These are phyloP conservation scores for Phorcus lineatus DNA, from an alignment of 2,888 invertebrate genomes.

Conservation along the genomic window DNA sequence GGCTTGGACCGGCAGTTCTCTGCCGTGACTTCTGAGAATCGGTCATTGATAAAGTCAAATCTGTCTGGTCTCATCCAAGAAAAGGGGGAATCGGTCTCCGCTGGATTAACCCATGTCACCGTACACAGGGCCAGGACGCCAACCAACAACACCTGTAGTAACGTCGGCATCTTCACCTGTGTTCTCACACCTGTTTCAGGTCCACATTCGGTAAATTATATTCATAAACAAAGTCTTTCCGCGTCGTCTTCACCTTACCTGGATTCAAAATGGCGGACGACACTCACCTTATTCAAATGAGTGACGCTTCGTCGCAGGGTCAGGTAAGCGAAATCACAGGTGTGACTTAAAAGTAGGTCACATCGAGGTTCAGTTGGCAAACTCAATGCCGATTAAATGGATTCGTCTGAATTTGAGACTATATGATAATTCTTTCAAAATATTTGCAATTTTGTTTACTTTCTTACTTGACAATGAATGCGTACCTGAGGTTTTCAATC, in stretches of 20 bases:
- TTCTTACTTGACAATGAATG: not conserved
- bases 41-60: constrained; percentile 90
- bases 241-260: constrained; percentile 35
- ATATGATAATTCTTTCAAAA: not conserved
- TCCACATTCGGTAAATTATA: not conserved
- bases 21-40: constrained; percentile 87
- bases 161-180: constrained; percentile 24
- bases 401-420: not conserved
- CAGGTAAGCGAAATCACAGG: constrained; percentile 43
- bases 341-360: constrained; percentile 33
- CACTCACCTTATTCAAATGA: constrained; percentile 52
- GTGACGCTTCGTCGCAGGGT: constrained; percentile 42
- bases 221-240: constrained; percentile 19
- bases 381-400: not conserved
- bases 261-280: constrained; percentile 61
- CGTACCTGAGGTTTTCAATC: not conserved
- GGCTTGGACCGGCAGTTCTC: constrained; percentile 95
- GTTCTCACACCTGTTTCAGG: not conserved
- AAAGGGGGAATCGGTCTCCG: constrained; percentile 54
- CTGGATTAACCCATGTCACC: constrained; percentile 35
- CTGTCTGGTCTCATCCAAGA: constrained; percentile 94
- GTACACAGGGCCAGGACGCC: constrained; percentile 44
- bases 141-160: not conserved
- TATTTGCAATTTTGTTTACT: not conserved
- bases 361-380: not conserved